These are phyloP conservation scores for Thelaira solivaga DNA, from an alignment of 2,888 invertebrate genomes.

Conservation along the genomic window DNA sequence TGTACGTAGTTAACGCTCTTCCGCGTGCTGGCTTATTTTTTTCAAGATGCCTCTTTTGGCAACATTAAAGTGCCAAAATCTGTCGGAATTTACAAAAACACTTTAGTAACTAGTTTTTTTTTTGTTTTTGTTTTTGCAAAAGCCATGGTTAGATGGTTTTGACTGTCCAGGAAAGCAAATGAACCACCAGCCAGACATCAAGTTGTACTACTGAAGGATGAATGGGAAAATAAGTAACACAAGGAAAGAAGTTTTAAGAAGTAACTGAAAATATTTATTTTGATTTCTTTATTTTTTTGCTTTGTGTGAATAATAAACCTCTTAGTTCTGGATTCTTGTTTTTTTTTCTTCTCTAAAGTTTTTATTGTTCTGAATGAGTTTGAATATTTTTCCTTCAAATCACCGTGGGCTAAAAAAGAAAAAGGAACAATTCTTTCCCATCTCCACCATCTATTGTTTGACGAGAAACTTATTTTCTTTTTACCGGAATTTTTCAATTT, in stretches of 20 bases:
- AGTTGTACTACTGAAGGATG: not conserved
- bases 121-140: constrained; percentile 14
- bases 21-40: constrained; percentile 24
- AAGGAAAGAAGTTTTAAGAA: not conserved
- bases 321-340: constrained; percentile 1
- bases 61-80: constrained; percentile 34
- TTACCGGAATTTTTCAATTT: constrained; percentile 8
- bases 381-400: constrained; percentile 4
- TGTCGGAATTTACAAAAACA: constrained; percentile 27
- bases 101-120: constrained; percentile 11
- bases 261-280: constrained; percentile 6
- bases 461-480: not conserved
- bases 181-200: not conserved
- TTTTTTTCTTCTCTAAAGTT: not conserved
- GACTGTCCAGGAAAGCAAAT: too few species aligned
- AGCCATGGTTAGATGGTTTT: not conserved
- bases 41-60: not conserved
- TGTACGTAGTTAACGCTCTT: constrained; percentile 1
- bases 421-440: not conserved
- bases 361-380: not conserved
- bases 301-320: constrained; percentile 21
- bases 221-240: not conserved
- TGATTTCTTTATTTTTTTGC: constrained; percentile 4
- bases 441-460: not conserved
- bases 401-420: constrained; percentile 3